Conservation (phyloP, 1,140 invertebrate species). For the Drosophila equinoxialis region DNA sequence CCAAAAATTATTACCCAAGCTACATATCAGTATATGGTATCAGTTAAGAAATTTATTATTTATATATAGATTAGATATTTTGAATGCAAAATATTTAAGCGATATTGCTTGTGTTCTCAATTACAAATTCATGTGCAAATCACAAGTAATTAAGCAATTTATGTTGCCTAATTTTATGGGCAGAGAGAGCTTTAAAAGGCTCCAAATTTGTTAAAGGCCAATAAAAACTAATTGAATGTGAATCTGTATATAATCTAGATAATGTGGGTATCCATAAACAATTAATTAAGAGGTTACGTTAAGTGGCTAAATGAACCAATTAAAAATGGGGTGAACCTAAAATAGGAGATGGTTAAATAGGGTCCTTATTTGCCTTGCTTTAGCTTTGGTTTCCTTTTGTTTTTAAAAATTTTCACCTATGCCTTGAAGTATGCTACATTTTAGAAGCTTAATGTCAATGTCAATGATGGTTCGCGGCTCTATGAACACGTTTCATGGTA, state of each 20-base stretch:
- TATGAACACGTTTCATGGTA: neutral
- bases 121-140: neutral
- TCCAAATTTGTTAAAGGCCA: too few species aligned
- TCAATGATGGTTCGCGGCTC: neutral
- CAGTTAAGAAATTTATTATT: neutral
- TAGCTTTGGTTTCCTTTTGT: neutral
- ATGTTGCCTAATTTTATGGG: neutral
- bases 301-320: too few species aligned
- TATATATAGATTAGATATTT: slow-evolving; percentile 7
- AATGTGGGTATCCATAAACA: too few species aligned
- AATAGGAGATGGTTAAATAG: too few species aligned
- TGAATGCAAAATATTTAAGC: neutral
- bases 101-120: neutral
- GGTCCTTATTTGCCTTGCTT: neutral
- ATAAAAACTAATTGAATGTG: too few species aligned
- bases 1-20: neutral
- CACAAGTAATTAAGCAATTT: neutral
- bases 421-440: slow-evolving; percentile 3
- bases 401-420: neutral
- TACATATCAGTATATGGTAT: slow-evolving; percentile 1
- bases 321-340: too few species aligned
- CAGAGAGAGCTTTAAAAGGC: neutral
- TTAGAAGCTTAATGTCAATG: slow-evolving; percentile 16
- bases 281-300: too few species aligned
- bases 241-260: too few species aligned